A percentile compares a stretch with the other conserved stretches of the same genome.
Conservation (phyloP, 2,113 vertebrate genomes). For the Emberiza fucata region DNA sequence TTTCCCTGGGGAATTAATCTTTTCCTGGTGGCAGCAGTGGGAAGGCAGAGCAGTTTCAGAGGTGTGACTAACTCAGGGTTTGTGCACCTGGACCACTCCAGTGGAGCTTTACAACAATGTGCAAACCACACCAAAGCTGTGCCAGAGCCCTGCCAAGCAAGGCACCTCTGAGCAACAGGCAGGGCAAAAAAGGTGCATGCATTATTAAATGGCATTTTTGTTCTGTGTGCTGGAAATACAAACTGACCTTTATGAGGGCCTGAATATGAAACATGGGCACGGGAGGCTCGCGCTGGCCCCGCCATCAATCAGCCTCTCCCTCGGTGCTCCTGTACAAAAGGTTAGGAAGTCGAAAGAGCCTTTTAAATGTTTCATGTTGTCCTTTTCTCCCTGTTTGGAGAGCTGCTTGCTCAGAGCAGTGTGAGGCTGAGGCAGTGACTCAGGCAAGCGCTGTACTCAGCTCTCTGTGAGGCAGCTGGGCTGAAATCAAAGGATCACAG, state of each 20-base stretch:
- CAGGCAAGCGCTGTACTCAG: accelerated
- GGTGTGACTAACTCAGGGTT: neutral
- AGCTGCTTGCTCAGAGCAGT: neutral
- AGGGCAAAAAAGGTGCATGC: neutral
- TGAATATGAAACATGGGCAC: neutral
- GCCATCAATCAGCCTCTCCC: neutral
- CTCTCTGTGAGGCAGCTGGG: neutral
- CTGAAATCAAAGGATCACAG: neutral
- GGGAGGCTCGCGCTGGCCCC: neutral
- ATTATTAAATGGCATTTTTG: neutral
- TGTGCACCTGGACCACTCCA: accelerated
- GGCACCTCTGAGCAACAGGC: neutral
- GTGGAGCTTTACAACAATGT: accelerated
- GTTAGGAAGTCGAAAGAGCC: neutral
- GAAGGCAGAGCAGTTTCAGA: neutral
- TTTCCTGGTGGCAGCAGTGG: neutral
- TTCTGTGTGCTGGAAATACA: neutral
- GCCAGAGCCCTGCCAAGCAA: neutral
- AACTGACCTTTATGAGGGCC: neutral
- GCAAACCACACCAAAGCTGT: neutral
- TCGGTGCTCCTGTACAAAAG: neutral
- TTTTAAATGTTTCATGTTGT: constrained; percentile 21
- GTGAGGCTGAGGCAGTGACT: neutral
- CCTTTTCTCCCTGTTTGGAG: neutral
- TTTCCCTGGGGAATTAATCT: neutral